Base-by-base conservation (phyloP, 1,140 invertebrate species). In the Araneus ventricosus region DNA sequence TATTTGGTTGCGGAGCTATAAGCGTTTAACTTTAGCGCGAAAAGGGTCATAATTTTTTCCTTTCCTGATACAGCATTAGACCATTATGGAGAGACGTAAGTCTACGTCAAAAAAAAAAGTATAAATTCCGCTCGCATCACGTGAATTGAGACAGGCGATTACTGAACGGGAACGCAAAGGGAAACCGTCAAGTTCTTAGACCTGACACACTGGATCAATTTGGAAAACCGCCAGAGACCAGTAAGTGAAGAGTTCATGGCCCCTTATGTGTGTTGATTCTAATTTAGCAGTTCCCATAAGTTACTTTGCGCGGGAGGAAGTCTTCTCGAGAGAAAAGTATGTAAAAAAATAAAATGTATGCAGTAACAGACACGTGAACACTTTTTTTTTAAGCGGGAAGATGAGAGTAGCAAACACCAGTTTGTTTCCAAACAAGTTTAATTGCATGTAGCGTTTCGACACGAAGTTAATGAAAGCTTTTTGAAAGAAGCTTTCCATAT, bases 201-300 rank as follows among this genome's bases (percentile, higher is more conserved):
- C 70, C 70, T 37, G 70, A 20, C 70, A 45, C n/a, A 61, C 45
- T 24, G 4, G 41, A 45, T 27, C 30, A 88, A 88, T 88, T 88
- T 88, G 87, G 87, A 88, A 67, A 17, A 30, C 14, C 34, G 87
- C 87, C 87, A 88, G 27, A 87, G 57, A 88, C 27, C 61, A 70
- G 87, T 88, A 88, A 88, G 63, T 88, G 39, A 52, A 41, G 63
- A 88, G 87, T 88, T 88, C 87, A 75, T 52, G 87, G 87, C 61
- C 63, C 67, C 39, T 27, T 27, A 75, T 27, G 85, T 39, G 87
- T 88, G 87, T 57, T 70, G 67, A n/a, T 88, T 88, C 87, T 70
- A 88, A 88, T 88, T 88, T 88, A 30, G 39, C 59, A 39, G 67
- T 57, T 88, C 57, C 45, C n/a, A 70, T 52, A 88, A 27, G 52